phyloP scores from a whole-genome alignment of 1,140 invertebrate genomes.

The Cotesia typhae region DNA sequence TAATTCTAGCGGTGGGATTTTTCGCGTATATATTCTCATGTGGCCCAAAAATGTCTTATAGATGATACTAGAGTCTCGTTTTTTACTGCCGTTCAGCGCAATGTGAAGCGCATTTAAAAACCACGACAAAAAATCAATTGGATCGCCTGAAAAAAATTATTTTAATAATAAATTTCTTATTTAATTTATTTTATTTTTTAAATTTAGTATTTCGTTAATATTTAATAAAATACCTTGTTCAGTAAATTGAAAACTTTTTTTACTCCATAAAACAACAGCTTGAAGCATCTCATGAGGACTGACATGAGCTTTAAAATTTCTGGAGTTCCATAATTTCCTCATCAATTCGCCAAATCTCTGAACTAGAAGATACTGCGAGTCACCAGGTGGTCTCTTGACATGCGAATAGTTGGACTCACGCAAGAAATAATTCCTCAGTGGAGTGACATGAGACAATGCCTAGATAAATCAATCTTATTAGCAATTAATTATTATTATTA shows the following conservation, averaged over 20 bases:
- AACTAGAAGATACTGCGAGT: conserved; percentile 89
- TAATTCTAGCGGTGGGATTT: conserved; percentile 92
- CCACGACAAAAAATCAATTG: conserved; percentile 96
- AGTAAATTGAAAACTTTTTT: conserved; percentile 98
- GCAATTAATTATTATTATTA: background rate
- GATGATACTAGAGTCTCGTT: conserved; percentile 87
- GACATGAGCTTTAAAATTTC: conserved; percentile 99
- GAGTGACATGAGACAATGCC: conserved; percentile 93
- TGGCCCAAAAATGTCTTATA: conserved; percentile 95
- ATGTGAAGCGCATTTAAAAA: conserved; percentile 93
- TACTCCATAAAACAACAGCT: conserved; percentile 97
- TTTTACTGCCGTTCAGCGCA: conserved; percentile 88
- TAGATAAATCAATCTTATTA: conserved; percentile 57
- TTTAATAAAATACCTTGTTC: conserved; percentile 79
- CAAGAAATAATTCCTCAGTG: conserved; percentile 94
- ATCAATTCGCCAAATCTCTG: conserved; percentile 97
- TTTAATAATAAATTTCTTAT: background rate
- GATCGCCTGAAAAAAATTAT: conserved; percentile 75
- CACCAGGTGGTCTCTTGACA: conserved; percentile 91
- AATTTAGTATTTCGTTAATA: conserved; percentile 8
- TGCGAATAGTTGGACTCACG: conserved; percentile 91
- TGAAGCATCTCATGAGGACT: conserved; percentile 99
- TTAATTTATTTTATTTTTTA: background rate
- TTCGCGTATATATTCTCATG: conserved; percentile 94
- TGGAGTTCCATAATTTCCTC: conserved; percentile 98